Base-by-base conservation (phyloP, 2,113 vertebrate species). In the Phrynocephalus versicolor region DNA sequence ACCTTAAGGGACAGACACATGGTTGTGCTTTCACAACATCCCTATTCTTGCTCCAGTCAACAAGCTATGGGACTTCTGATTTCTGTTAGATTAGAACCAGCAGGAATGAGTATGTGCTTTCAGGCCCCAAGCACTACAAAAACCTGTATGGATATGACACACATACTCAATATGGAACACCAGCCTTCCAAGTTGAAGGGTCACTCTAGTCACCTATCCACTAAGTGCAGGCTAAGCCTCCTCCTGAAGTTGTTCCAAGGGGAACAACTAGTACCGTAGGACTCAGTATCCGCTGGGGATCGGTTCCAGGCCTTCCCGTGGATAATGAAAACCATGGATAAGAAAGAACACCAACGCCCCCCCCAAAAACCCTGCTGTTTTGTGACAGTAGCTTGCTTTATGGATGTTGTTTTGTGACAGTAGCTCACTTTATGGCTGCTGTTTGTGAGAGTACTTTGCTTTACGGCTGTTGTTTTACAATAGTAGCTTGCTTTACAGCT, bases 1-100 rank as follows among this genome's bases (percentile, higher is more conserved):
- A 45, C 39, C 25, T 86, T 18, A 71, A 62, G n/a, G n/a, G 9
- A 1, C 0, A n/a, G 9, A 1, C 0, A n/a, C 5, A 60, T 76
- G 35, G 37, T 9, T 15, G 13, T 16, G 9, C n/a, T 71, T 67
- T 64, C 19, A 35, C 51, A 70, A 60, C 51, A 69, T 69, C 51
- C 8, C 84, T 12, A 25, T 27, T 21, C 67, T 16, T 90, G 75
- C 16, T 58, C 72, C 33, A 70, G 55, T 33, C 23, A 85, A 51
- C 23, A 9, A 0, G 39, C 18, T 72, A 14, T 72, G 71, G 13
- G 41, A 64, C 25, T 14, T 30, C 5, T 79, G 65, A 79, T 78
- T 69, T 58, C 6, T 72, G 19, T n/a, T 37, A 73, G 37, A n/a
- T n/a, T 21, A 74, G n/a, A 84, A 86, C 77, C 2, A 27, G 35